Conservation (phyloP, 2,113 vertebrate genomes). For the Platysteira castanea region DNA sequence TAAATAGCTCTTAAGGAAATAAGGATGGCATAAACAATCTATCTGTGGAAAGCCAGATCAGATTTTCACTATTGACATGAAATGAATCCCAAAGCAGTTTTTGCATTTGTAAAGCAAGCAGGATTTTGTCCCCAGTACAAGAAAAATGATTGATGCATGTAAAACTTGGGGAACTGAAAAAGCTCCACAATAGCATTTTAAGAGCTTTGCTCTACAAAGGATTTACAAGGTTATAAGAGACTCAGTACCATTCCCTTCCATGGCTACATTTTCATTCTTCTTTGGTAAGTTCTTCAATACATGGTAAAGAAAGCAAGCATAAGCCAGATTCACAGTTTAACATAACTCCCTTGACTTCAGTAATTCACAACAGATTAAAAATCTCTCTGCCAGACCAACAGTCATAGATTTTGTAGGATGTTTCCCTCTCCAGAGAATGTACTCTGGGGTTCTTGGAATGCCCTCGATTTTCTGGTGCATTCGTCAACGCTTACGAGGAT, state of each 20-base stretch:
- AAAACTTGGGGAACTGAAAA: neutral
- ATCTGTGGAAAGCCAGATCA: neutral
- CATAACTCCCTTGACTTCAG: neutral
- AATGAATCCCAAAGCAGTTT: neutral
- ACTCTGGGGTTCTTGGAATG: neutral
- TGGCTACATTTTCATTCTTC: neutral
- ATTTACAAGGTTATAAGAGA: neutral
- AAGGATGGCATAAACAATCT: neutral
- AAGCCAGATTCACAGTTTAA: neutral
- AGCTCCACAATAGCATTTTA: neutral
- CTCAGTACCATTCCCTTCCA: neutral
- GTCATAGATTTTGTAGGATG: neutral
- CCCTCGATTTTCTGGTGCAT: neutral
- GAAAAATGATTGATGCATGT: neutral
- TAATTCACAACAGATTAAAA: neutral
- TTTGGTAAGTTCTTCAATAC: neutral
- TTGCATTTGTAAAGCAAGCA: neutral
- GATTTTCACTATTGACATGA: neutral
- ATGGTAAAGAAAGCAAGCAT: neutral
- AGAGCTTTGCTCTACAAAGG: neutral
- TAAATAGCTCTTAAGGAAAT: neutral
- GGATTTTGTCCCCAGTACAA: neutral
- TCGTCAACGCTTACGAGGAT: neutral
- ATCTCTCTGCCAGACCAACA: neutral
- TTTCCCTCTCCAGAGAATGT: neutral